Conservation (phyloP, 2,888 invertebrate species). For the Mythimna lalbum region DNA sequence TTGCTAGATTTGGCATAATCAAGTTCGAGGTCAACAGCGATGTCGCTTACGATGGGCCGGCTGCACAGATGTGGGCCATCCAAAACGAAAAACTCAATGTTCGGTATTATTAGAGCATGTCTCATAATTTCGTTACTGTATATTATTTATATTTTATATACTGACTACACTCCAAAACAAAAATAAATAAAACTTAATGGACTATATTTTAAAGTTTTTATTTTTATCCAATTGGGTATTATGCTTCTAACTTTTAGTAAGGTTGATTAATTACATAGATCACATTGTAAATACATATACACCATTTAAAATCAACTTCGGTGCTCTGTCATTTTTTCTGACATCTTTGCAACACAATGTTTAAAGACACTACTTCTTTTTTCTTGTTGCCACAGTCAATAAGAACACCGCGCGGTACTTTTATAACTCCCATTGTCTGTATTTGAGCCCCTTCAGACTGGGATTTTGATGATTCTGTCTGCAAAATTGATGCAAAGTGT, state of each 20-base stretch:
- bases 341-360: conserved; percentile 75
- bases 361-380: conserved; percentile 74
- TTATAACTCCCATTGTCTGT: conserved; percentile 71
- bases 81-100: conserved; percentile 87
- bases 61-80: conserved; percentile 88
- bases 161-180: conserved; percentile 82
- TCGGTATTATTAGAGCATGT: conserved; percentile 89
- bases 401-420: conserved; percentile 75
- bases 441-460: conserved; percentile 27
- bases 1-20: conserved; percentile 87
- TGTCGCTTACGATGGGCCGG: conserved; percentile 86
- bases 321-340: conserved; percentile 20
- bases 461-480: conserved; percentile 58
- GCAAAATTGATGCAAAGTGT: conserved; percentile 60
- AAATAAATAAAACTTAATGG: conserved; percentile 33
- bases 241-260: conserved; percentile 29
- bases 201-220: conserved; percentile 20
- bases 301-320: conserved; percentile 13
- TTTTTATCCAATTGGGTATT: conserved; percentile 24
- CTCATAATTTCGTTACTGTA: conserved; percentile 82
- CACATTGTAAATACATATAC: conserved; percentile 13
- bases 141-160: conserved; percentile 85
- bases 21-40: conserved; percentile 85
- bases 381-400: conserved; percentile 73
- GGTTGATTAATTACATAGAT: conserved; percentile 21